Conservation (phyloP, 2,113 vertebrate species). For the Bos indicus region DNA sequence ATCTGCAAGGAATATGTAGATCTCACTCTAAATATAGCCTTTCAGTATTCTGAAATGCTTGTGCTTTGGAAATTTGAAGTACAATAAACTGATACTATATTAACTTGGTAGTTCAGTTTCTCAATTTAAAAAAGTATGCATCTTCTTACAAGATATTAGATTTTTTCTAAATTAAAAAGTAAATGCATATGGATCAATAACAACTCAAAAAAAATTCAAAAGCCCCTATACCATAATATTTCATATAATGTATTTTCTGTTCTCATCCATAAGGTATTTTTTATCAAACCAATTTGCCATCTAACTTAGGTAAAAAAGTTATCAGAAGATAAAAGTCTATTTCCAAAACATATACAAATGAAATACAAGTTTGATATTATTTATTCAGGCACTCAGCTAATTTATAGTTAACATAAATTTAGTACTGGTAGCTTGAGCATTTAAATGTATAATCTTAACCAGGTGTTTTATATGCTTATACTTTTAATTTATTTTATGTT, state of each 20-base stretch:
- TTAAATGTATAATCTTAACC: slow-evolving; percentile 56
- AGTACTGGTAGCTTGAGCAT: slow-evolving; percentile 33
- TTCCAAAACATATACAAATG: neutral
- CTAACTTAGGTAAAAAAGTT: neutral
- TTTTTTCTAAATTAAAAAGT: slow-evolving; percentile 26
- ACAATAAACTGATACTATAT: slow-evolving; percentile 57
- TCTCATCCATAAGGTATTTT: neutral
- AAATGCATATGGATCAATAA: neutral
- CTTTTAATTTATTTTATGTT: slow-evolving; percentile 65
- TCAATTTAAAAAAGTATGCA: slow-evolving; percentile 27
- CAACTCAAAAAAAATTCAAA: neutral
- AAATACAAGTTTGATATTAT: neutral
- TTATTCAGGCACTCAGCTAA: neutral
- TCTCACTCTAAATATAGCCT: slow-evolving; percentile 69
- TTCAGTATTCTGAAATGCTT: slow-evolving; percentile 58
- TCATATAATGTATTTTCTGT: neutral
- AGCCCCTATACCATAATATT: neutral
- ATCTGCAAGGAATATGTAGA: slow-evolving; percentile 67
- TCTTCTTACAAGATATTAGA: slow-evolving; percentile 41
- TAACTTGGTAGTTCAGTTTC: slow-evolving; percentile 49
- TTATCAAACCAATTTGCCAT: neutral
- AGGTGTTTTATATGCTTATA: slow-evolving; percentile 58
- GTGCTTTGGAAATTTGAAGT: slow-evolving; percentile 57
- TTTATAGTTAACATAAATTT: slow-evolving; percentile 33
- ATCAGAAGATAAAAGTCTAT: neutral